A percentile compares a stretch with the other conserved stretches of the same genome.
phyloP scores from a whole-genome alignment of 1,140 invertebrate species.

The Reticulitermes speratus region DNA sequence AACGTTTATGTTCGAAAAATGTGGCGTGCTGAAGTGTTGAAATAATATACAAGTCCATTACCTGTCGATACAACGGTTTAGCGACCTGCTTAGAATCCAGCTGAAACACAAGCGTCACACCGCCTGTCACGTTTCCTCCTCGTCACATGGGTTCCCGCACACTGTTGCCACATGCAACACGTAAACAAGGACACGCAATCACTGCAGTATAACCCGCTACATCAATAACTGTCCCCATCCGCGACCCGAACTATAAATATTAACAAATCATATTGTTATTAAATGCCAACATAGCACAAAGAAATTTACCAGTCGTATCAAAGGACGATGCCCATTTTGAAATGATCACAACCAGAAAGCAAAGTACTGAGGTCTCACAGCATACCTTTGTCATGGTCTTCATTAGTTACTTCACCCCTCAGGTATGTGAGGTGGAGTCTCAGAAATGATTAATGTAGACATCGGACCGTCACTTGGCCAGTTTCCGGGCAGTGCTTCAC shows the following conservation, averaged over 20 bases:
- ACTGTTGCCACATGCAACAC: conserved; percentile 25
- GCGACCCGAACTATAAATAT: background rate
- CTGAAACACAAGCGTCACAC: conserved; percentile 36
- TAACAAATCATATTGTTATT: background rate
- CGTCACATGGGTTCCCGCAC: conserved; percentile 48
- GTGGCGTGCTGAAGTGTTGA: background rate
- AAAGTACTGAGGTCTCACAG: too few relatives aligned
- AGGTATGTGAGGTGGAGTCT: too few relatives aligned
- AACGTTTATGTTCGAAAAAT: background rate
- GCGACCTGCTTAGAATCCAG: conserved; percentile 34
- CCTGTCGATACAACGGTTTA: background rate
- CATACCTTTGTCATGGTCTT: too few relatives aligned
- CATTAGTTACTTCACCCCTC: too few relatives aligned
- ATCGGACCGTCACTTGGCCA: too few relatives aligned
- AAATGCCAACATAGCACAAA: too few relatives aligned
- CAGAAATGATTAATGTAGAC: too few relatives aligned
- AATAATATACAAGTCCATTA: background rate
- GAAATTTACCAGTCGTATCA: too few relatives aligned
- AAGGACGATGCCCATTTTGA: too few relatives aligned
- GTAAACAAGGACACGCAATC: conserved; percentile 27
- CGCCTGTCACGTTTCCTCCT: conserved; percentile 51
- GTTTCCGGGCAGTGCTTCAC: too few relatives aligned
- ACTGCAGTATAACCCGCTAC: background rate
- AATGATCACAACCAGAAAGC: too few relatives aligned
- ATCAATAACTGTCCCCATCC: background rate